phyloP scores from a whole-genome alignment of 2,888 invertebrate genomes.

The Stegophylla sp. region DNA sequence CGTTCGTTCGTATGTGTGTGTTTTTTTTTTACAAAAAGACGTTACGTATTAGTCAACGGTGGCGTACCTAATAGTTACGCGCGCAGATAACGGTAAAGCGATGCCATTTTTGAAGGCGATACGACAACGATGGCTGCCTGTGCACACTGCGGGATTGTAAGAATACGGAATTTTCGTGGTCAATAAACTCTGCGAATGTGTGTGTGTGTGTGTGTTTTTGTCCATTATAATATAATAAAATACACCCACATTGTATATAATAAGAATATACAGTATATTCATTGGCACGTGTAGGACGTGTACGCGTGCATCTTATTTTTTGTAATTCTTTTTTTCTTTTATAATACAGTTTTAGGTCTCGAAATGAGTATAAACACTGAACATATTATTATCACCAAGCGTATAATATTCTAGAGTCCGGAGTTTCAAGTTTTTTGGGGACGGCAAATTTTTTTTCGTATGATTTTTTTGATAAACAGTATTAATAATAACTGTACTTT shows the following conservation, averaged over 20 bases:
- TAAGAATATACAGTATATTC: neutral
- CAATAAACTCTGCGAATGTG: slow-evolving; percentile 36
- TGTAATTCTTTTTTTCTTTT: neutral
- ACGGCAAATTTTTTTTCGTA: too few species aligned
- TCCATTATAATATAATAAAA: slow-evolving; percentile 3
- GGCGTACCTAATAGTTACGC: neutral
- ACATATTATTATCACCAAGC: too few species aligned
- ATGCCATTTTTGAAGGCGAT: neutral
- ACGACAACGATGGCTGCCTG: neutral
- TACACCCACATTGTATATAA: neutral
- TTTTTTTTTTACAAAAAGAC: too few species aligned
- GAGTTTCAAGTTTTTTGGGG: too few species aligned
- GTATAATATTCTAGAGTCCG: too few species aligned
- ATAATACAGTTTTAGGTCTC: neutral
- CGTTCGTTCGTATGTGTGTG: neutral
- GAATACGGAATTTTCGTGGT: slow-evolving; percentile 49
- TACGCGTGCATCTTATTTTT: neutral
- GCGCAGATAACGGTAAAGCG: slow-evolving; percentile 6
- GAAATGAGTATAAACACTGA: too few species aligned
- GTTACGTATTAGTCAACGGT: too few species aligned
- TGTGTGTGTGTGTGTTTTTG: slow-evolving; percentile 13
- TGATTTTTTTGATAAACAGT: too few species aligned
- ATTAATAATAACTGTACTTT: too few species aligned
- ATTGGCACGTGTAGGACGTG: slow-evolving; percentile 7
- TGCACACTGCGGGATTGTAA: slow-evolving; percentile 15